phyloP scores from a whole-genome alignment of 2,113 vertebrate species.

The Chlorodrepanis virens region DNA sequence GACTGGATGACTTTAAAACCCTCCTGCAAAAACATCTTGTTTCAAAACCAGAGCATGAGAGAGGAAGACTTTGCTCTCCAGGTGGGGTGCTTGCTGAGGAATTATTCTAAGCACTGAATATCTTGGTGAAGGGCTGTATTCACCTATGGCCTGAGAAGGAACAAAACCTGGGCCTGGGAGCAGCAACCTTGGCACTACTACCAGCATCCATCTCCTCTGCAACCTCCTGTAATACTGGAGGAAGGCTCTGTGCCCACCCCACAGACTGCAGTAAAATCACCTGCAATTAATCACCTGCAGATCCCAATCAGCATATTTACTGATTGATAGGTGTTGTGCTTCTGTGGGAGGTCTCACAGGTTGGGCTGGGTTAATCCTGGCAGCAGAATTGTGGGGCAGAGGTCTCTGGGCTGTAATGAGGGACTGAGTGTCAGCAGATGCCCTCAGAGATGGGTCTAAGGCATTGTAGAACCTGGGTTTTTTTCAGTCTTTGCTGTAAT shows the following conservation, averaged over 20 bases:
- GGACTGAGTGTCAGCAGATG: not conserved
- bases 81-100: constrained; percentile 26
- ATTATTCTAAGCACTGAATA: not conserved
- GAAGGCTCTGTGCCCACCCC: not conserved
- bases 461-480: not conserved
- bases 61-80: not conserved
- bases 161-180: not conserved
- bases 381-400: not conserved
- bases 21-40: not conserved
- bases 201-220: not conserved
- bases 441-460: not conserved
- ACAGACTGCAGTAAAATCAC: not conserved
- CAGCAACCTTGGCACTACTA: not conserved
- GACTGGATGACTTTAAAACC: not conserved
- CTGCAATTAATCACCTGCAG: not conserved
- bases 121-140: not conserved
- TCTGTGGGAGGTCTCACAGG: not conserved
- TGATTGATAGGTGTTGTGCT: not conserved
- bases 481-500: not conserved
- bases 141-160: not conserved
- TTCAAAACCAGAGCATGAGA: not conserved
- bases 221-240: not conserved
- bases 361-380: not conserved
- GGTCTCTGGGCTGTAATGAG: not conserved
- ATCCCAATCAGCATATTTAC: not conserved